phyloP scores from a whole-genome alignment of 2,113 vertebrate species.

The Ctenodactylus gundi region DNA sequence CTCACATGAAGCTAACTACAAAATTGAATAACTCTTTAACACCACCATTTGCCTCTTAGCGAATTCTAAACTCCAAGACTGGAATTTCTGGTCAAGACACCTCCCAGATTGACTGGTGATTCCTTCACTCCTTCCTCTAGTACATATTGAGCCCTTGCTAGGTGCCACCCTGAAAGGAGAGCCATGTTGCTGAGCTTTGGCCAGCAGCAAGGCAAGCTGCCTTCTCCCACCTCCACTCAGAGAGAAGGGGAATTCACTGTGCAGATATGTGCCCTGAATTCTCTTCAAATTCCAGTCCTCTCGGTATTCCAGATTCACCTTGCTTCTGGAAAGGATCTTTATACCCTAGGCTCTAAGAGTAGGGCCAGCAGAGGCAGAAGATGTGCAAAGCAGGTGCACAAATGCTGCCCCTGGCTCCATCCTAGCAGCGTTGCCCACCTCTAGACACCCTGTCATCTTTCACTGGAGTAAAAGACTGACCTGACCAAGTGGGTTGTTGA shows the following conservation, averaged over 20 bases:
- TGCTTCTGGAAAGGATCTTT: not conserved
- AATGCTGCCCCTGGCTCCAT: not conserved
- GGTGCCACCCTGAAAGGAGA: not conserved
- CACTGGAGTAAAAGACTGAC: not conserved
- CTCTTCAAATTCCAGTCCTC: too few relatives aligned
- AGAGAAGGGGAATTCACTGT: not conserved
- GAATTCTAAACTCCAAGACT: not conserved
- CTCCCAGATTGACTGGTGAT: not conserved
- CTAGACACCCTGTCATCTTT: not conserved
- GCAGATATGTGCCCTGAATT: not conserved
- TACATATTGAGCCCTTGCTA: not conserved
- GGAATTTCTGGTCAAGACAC: conserved; percentile 18
- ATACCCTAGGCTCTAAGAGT: not conserved
- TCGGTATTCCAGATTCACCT: not conserved
- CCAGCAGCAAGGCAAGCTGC: not conserved
- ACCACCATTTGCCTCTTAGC: not conserved
- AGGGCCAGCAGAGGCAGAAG: not conserved
- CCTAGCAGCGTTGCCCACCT: not conserved
- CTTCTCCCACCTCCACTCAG: not conserved
- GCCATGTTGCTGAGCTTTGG: not conserved
- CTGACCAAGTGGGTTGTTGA: not conserved
- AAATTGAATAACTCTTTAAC: not conserved
- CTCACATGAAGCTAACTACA: not conserved
- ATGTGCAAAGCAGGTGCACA: not conserved
- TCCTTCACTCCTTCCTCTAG: not conserved